These are phyloP conservation scores for Taurulus bubalis DNA, from an alignment of 2,113 vertebrate genomes.

Conservation along the genomic window DNA sequence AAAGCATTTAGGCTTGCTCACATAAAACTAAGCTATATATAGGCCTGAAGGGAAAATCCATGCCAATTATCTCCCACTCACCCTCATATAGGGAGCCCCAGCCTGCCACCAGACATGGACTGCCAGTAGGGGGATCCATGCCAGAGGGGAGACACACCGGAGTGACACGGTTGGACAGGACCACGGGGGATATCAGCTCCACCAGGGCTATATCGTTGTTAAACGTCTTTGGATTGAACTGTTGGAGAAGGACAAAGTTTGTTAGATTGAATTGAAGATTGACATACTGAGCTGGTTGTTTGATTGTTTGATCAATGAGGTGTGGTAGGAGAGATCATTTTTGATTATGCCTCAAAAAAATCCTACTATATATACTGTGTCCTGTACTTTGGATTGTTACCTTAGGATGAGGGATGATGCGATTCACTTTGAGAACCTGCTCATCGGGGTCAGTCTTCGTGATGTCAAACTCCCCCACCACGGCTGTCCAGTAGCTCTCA, in stretches of 20 bases:
- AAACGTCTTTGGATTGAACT: slow-evolving; percentile 96
- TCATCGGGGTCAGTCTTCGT: slow-evolving; percentile 84
- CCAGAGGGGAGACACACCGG: slow-evolving; percentile 90
- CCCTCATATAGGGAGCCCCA: slow-evolving; percentile 96
- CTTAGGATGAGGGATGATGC: slow-evolving; percentile 94
- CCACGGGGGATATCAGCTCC: slow-evolving; percentile 87
- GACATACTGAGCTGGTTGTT: background rate
- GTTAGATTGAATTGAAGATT: background rate
- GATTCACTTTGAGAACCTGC: slow-evolving; percentile 87
- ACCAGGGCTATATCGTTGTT: slow-evolving; percentile 93
- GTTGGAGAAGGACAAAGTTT: slow-evolving; percentile 39
- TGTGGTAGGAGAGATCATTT: background rate
- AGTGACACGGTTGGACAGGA: slow-evolving; percentile 75
- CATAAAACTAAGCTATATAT: background rate
- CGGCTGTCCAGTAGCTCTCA: slow-evolving; percentile 92
- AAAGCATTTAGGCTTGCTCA: background rate
- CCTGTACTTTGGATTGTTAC: slow-evolving; percentile 67
- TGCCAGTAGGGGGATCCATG: slow-evolving; percentile 86
- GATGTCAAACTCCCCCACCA: slow-evolving; percentile 88
- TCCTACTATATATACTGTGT: background rate
- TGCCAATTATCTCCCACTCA: slow-evolving; percentile 61
- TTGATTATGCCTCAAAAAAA: background rate
- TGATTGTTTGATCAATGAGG: background rate
- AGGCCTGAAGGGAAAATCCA: background rate
- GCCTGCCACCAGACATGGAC: slow-evolving; percentile 90